Conservation (phyloP, 1,140 invertebrate genomes). For the Homalodisca vitripennis region DNA sequence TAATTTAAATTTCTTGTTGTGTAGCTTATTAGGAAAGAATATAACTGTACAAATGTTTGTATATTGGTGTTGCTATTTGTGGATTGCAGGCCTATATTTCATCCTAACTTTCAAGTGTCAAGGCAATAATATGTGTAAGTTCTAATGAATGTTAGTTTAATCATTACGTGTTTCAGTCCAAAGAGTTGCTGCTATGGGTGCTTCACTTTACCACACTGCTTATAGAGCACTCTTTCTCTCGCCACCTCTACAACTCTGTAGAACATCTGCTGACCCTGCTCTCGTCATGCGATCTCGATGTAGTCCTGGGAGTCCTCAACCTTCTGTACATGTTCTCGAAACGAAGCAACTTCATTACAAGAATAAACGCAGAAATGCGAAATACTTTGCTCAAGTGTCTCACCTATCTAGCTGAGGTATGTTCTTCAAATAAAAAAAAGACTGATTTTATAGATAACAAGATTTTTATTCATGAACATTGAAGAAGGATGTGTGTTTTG, state of each 20-base stretch:
- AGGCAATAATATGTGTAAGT: too few species aligned
- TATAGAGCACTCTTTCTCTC: slow-evolving; percentile 88
- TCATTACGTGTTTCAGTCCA: slow-evolving; percentile 56
- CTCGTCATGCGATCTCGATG: slow-evolving; percentile 81
- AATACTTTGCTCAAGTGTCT: slow-evolving; percentile 73
- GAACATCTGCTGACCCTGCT: slow-evolving; percentile 82
- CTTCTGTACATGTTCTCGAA: slow-evolving; percentile 92
- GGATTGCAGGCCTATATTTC: too few species aligned
- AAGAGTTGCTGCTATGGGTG: slow-evolving; percentile 73
- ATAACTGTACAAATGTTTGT: too few species aligned
- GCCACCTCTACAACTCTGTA: slow-evolving; percentile 90
- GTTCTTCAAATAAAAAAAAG: too few species aligned
- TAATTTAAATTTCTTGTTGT: too few species aligned
- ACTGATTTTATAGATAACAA: too few species aligned
- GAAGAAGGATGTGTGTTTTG: too few species aligned
- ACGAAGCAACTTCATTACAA: slow-evolving; percentile 85
- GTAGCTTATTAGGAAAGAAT: too few species aligned
- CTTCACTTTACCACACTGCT: slow-evolving; percentile 82
- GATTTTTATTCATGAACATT: too few species aligned
- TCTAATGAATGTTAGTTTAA: background rate
- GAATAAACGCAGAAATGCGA: slow-evolving; percentile 71
- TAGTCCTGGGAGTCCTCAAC: slow-evolving; percentile 84
- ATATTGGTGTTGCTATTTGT: background rate
- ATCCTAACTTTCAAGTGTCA: too few species aligned
- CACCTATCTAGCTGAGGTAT: slow-evolving; percentile 82